Evolutionary conservation across 2,113 vertebrate species (phyloP).

Genomic region (Nymphicus hollandicus): DNA sequence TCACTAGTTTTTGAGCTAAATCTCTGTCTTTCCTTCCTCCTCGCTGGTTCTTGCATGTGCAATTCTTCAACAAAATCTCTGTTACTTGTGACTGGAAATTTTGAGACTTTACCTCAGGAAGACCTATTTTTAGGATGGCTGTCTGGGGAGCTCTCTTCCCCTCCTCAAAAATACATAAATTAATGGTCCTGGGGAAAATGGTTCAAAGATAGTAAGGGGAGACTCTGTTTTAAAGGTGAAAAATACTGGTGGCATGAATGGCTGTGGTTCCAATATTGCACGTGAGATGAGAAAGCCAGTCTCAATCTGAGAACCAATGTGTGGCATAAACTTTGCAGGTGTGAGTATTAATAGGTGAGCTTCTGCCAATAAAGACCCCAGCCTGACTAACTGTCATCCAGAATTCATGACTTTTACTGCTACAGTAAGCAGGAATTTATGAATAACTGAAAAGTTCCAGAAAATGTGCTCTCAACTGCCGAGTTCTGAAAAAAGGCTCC

Average conservation of each 20-base stretch:
- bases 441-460: background rate
- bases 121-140: background rate
- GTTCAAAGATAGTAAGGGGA: background rate
- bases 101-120: background rate
- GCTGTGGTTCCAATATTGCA: background rate
- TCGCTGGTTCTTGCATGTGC: background rate
- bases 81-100: constrained; percentile 12
- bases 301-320: background rate
- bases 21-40: background rate
- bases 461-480: background rate
- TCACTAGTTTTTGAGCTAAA: background rate
- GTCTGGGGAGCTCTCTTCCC: background rate
- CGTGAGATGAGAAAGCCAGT: background rate
- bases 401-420: background rate
- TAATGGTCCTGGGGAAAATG: background rate
- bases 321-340: background rate
- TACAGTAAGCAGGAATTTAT: background rate
- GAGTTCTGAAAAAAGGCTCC: background rate
- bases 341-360: background rate
- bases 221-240: background rate
- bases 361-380: background rate
- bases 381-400: background rate
- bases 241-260: background rate
- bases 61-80: background rate
- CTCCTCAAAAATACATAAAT: background rate